Conservation (phyloP, 2,888 invertebrate genomes). For the Drosophila niveifrons region DNA sequence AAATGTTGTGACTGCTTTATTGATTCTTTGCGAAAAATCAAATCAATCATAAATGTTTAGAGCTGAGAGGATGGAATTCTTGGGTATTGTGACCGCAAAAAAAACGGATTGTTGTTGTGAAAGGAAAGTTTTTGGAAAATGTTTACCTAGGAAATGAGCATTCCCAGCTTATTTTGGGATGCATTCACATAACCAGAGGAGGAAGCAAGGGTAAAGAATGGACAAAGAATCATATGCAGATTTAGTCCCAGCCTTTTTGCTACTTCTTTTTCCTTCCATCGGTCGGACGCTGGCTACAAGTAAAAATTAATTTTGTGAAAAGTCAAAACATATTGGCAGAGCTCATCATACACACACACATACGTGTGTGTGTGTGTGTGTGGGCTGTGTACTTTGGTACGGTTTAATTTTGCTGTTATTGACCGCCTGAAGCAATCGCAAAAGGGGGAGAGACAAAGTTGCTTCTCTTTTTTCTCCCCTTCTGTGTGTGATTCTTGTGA, state of each 20-base stretch:
- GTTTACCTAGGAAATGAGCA: constrained; percentile 51
- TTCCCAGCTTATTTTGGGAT: constrained; percentile 29
- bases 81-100: constrained; percentile 11
- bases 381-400: constrained; percentile 70
- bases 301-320: constrained; percentile 68
- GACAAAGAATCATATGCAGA: constrained; percentile 40
- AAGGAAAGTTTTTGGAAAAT: constrained; percentile 37
- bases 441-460: constrained; percentile 36
- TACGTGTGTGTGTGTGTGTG: constrained; percentile 30
- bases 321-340: constrained; percentile 68
- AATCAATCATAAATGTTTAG: constrained; percentile 31
- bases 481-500: constrained; percentile 6
- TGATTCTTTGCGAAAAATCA: constrained; percentile 7
- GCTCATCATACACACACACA: constrained; percentile 54
- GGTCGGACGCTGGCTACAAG: constrained; percentile 31
- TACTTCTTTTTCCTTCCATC: neutral
- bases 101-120: constrained; percentile 25
- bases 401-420: constrained; percentile 80
- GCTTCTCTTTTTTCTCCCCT: constrained; percentile 7
- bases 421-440: constrained; percentile 67
- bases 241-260: constrained; percentile 22
- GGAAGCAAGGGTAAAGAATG: constrained; percentile 5
- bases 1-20: constrained; percentile 3
- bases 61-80: neutral
- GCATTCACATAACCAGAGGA: constrained; percentile 36